Evolutionary conservation across 2,797 vertebrate species (phyloP).

Genomic region (Lacerta viridis): DNA sequence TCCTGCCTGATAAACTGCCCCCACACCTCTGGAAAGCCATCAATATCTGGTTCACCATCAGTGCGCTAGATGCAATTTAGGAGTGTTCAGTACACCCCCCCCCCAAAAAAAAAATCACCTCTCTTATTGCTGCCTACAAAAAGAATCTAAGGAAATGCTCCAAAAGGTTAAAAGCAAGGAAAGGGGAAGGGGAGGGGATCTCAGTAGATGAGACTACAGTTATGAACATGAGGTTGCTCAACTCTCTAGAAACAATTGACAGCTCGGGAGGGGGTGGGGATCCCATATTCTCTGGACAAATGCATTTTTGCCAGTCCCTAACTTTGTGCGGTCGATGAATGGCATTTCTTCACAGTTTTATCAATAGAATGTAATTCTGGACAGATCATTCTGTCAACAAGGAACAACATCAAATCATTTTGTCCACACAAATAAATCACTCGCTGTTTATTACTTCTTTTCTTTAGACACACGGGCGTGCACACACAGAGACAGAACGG

Average conservation of each 20-base stretch:
- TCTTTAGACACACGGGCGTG: conserved; percentile 25
- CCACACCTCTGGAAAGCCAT: too few species aligned
- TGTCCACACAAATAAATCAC: conserved; percentile 77
- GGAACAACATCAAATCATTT: conserved; percentile 75
- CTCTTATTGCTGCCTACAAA: not conserved
- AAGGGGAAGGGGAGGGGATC: conserved; percentile 60
- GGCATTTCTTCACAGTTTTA: conserved; percentile 80
- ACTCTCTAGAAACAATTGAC: conserved; percentile 72
- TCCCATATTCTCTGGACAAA: conserved; percentile 70
- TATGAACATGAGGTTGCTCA: conserved; percentile 60
- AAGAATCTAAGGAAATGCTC: not conserved
- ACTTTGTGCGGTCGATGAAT: conserved; percentile 71
- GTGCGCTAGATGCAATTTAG: not conserved
- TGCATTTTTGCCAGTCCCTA: conserved; percentile 71
- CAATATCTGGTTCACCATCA: too few species aligned
- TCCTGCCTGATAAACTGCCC: too few species aligned
- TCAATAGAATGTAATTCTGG: conserved; percentile 76
- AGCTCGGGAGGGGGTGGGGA: conserved; percentile 56
- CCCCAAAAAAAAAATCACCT: too few species aligned
- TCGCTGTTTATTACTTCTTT: conserved; percentile 73
- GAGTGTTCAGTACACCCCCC: not conserved
- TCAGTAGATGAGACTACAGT: conserved; percentile 61
- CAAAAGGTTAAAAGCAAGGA: conserved; percentile 72
- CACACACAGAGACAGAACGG: conserved; percentile 36
- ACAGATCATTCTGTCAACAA: conserved; percentile 77